A percentile compares a stretch with the other conserved stretches of the same genome.
These are phyloP conservation scores for Bovichtus diacanthus DNA, from an alignment of 2,797 vertebrate species.

Conservation along the genomic window DNA sequence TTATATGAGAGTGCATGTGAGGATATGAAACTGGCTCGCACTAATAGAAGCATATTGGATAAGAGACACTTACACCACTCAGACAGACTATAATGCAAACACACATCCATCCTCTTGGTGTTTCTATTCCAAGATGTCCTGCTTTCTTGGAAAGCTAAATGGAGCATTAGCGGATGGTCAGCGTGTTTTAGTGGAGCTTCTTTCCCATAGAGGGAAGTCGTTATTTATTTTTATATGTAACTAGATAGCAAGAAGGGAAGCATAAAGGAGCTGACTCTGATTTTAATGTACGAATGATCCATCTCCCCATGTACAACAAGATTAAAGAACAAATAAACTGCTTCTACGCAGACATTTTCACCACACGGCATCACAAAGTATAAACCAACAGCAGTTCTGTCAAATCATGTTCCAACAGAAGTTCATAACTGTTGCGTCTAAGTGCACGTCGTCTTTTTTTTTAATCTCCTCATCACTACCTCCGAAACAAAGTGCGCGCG, in stretches of 20 bases:
- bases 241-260: conserved; percentile 44
- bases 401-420: conserved; percentile 24
- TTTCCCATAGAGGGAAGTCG: conserved; percentile 48
- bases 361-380: conserved; percentile 3
- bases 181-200: conserved; percentile 56
- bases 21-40: conserved; percentile 40
- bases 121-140: conserved; percentile 74
- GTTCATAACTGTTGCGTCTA: conserved; percentile 32
- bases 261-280: conserved; percentile 18
- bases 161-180: conserved; percentile 75
- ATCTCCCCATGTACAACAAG: conserved; percentile 40
- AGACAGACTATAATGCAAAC: conserved; percentile 74
- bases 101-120: conserved; percentile 55
- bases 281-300: conserved; percentile 49
- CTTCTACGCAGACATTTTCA: conserved; percentile 12
- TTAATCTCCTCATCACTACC: conserved; percentile 36
- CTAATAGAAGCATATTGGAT: conserved; percentile 82
- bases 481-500: conserved; percentile 27
- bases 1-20: conserved; percentile 19
- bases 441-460: conserved; percentile 31
- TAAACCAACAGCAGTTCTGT: conserved; percentile 8
- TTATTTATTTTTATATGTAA: conserved; percentile 70
- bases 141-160: conserved; percentile 79
- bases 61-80: conserved; percentile 77
- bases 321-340: conserved; percentile 38